Base-by-base conservation (phyloP, 2,888 invertebrate genomes). In the Polydrusus cervinus region DNA sequence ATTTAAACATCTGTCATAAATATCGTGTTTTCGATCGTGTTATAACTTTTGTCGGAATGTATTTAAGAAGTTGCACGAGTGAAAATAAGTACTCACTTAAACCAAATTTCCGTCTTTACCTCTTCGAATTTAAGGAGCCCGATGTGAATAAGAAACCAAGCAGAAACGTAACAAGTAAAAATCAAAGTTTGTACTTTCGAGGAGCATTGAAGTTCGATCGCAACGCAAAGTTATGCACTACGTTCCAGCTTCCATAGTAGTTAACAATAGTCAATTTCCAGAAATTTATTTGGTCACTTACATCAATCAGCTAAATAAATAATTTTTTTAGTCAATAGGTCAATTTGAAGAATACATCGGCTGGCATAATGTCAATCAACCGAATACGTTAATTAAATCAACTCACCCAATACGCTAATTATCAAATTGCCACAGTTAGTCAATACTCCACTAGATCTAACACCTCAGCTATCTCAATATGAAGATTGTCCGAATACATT, bases 131-230 rank as follows among this genome's bases (percentile, higher is more conserved):
- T 60, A 60, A 60, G 11, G 34, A 10, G 16, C 13, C 18, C 9
- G 40, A 38, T 18, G 57, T 60, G 57, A 60, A 60, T 60, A 60
- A 40, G 57, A 60, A 60, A 60, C 38, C 57, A 34, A 38, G 57
- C 34, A 38, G 57, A 34, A 57, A 57, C 34, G 38, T 60, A 60
- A 60, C 34, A 60, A 60, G 57, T 60, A 60, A 60, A 60, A 60
- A 60, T 57, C 38, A 60, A 60, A 60, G 38, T 60, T 60, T 40
- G 14, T 34, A 18, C 10, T 11, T 16, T 38, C 38, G 11, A 18
- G 16, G 38, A 11, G 18, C 57, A 60, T 60, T 18, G 40, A 38
- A 38, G 40, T 60, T 38, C 57, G 38, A 60, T 60, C 57, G 57
- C 38, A 11, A 60, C 38, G 57, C 38, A 60, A 18, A 34, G 10